Base-by-base conservation (phyloP, 2,113 vertebrate species). In the Numida meleagris region DNA sequence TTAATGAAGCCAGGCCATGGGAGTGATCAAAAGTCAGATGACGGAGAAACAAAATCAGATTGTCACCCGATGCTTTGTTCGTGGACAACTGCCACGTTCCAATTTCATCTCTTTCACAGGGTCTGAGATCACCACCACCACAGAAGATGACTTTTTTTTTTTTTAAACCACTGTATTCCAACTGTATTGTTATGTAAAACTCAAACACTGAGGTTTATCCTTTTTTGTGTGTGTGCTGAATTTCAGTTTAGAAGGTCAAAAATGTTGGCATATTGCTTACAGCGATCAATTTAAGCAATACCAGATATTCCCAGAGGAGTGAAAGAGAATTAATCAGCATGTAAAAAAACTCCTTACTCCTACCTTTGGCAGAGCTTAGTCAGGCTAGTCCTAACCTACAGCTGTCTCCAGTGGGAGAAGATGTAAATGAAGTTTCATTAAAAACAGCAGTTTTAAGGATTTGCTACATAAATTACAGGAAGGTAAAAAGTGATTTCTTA, bases 251-350 rank as follows among this genome's bases (percentile, higher is more conserved):
- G 95, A 97, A 96, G 95, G 96, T 97, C 96, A 96, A 95, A 96
- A 96, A 95, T 88, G 93, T 96, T 95, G 95, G 96, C 93, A 96
- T 96, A 95, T 88, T 97, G 96, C 97, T 96, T 96, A 97, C 91
- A 96, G 96, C 95, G 96, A 97, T 97, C 96, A 97, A 96, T 97
- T 97, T 96, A 95, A 97, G 94, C 93, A 97, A 96, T 95, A 94
- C 91, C 72, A 96, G 94, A 96, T 96, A 97, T 87, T 96, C 96
- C 96, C 96, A 87, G 68, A 96, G 94, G 96, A 90, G 31, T 25
- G 3, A 96, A 97, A 97, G 90, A 90, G 96, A 96, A 97, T 97
- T 97, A 97, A 97, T 97, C 96, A 97, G 96, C 95, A 96, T 91
- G 91, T 94, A 95, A 94, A 97, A 97, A 96, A 97, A 97, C 94